Conservation (phyloP, 2,888 invertebrate genomes). For the Athalia circularis region DNA sequence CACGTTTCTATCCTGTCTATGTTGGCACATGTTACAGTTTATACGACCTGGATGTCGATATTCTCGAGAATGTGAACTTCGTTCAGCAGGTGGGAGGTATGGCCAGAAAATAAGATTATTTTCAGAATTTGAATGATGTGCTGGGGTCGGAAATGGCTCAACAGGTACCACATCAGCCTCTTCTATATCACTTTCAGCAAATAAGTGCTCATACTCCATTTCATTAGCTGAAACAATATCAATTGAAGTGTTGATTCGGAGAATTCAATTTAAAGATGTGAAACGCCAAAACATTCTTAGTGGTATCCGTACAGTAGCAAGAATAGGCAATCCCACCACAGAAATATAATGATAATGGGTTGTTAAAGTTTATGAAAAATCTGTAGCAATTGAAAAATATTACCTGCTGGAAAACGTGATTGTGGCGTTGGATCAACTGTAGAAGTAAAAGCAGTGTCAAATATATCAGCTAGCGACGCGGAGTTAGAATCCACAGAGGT, state of each 20-base stretch:
- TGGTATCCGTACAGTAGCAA: conserved; percentile 1
- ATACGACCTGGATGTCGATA: conserved; percentile 58
- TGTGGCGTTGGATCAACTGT: conserved; percentile 74
- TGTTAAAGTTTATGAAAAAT: neutral
- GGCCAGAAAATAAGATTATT: conserved; percentile 61
- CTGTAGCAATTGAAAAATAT: conserved; percentile 1
- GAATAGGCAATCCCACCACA: neutral
- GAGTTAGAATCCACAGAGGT: conserved; percentile 63
- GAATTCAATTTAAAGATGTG: too few relatives aligned
- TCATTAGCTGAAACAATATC: conserved; percentile 75
- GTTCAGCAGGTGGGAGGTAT: conserved; percentile 58
- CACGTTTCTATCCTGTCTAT: conserved; percentile 56
- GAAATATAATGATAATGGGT: neutral
- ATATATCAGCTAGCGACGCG: conserved; percentile 79
- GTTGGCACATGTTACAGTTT: conserved; percentile 62
- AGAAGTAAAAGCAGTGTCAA: conserved; percentile 80
- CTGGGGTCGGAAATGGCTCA: conserved; percentile 59
- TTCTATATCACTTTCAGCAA: conserved; percentile 81
- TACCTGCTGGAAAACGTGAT: conserved; percentile 69
- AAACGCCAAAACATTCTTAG: conserved; percentile 16
- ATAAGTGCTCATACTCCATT: conserved; percentile 81
- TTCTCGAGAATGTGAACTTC: conserved; percentile 54
- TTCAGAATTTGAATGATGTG: conserved; percentile 55
- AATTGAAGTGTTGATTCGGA: neutral
- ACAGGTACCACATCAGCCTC: conserved; percentile 73